These are phyloP conservation scores for Troglohyphantes excavatus DNA, from an alignment of 2,888 invertebrate species.

Conservation along the genomic window DNA sequence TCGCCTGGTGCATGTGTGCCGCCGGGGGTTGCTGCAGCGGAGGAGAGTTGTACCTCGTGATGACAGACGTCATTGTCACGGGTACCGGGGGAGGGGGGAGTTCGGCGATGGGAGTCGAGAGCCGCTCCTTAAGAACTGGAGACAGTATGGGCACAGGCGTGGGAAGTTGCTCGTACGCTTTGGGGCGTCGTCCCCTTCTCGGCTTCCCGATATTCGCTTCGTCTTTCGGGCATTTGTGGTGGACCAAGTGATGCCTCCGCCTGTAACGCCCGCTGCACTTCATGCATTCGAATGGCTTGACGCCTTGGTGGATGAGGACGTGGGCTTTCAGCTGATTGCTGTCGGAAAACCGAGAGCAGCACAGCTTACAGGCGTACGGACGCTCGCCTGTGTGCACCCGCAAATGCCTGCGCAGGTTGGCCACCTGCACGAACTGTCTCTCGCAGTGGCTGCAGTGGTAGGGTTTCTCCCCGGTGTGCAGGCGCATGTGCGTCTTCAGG, in stretches of 20 bases:
- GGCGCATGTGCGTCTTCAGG: conserved; percentile 93
- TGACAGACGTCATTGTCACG: conserved; percentile 55
- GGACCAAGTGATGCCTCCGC: conserved; percentile 91
- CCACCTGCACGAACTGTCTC: conserved; percentile 95
- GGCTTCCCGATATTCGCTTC: conserved; percentile 80
- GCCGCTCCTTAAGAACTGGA: conserved; percentile 56
- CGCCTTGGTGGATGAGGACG: conserved; percentile 92
- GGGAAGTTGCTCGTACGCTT: conserved; percentile 79
- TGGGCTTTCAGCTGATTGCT: conserved; percentile 96
- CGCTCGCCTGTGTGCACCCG: conserved; percentile 95
- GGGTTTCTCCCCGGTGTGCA: conserved; percentile 96
- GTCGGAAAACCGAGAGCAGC: conserved; percentile 93
- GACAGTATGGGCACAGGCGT: conserved; percentile 50
- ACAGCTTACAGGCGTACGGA: conserved; percentile 93
- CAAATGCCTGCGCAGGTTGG: conserved; percentile 92
- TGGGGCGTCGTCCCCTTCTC: conserved; percentile 80
- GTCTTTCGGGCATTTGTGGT: conserved; percentile 89
- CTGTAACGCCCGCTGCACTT: conserved; percentile 91
- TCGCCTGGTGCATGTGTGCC: conserved; percentile 56
- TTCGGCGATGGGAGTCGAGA: conserved; percentile 50
- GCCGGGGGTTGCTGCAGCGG: conserved; percentile 36
- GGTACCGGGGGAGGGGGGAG: conserved; percentile 46
- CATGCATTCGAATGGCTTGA: conserved; percentile 92
- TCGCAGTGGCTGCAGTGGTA: conserved; percentile 96
- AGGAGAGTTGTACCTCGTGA: conserved; percentile 27